These are phyloP conservation scores for Podarcis lilfordi DNA, from an alignment of 2,797 vertebrate genomes.

Conservation along the genomic window DNA sequence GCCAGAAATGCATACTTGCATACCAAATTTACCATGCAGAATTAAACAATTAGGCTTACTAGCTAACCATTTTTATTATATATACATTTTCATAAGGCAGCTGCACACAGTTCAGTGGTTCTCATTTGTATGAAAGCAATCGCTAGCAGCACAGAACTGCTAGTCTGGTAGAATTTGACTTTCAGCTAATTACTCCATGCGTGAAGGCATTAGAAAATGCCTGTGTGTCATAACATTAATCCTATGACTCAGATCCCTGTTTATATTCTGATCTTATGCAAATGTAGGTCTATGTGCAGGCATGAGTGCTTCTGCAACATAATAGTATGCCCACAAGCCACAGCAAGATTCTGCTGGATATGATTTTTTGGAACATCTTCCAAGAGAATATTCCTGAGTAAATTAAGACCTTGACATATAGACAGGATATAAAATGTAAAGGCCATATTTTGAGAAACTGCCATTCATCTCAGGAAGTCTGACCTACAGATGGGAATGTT, in stretches of 20 bases:
- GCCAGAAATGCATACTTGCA: neutral
- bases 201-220: neutral
- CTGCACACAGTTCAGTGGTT: neutral
- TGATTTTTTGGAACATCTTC: neutral
- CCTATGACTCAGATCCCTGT: constrained; percentile 10
- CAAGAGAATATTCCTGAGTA: neutral
- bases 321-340: constrained; percentile 17
- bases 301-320: neutral
- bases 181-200: neutral
- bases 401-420: neutral
- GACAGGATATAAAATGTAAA: neutral
- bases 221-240: constrained; percentile 13
- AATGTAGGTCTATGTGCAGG: neutral
- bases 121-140: neutral
- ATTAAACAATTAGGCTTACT: constrained; percentile 1
- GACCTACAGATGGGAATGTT: neutral
- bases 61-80: constrained; percentile 8
- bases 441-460: neutral
- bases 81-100: constrained; percentile 2
- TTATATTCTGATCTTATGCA: neutral
- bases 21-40: neutral
- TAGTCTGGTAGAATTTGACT: neutral
- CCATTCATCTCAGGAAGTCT: neutral
- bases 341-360: constrained; percentile 3
- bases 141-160: neutral